These are phyloP conservation scores for Tetragonula clypearis DNA, from an alignment of 1,140 invertebrate genomes.

Conservation along the genomic window DNA sequence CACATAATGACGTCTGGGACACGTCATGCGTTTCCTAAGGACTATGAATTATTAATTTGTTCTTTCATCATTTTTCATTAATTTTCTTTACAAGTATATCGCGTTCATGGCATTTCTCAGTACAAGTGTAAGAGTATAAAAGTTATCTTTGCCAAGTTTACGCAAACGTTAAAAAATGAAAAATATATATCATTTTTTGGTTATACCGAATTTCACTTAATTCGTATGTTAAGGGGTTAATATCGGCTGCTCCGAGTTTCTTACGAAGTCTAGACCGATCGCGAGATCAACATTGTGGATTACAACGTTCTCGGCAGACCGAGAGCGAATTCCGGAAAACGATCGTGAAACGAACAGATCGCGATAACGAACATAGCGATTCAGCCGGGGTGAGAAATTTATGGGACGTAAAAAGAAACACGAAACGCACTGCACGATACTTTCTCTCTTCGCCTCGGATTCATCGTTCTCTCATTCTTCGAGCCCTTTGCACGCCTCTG, in stretches of 20 bases:
- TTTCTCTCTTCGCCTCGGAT: slow-evolving; percentile 6
- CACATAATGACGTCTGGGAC: too few species aligned
- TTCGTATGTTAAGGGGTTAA: too few species aligned
- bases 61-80: too few species aligned
- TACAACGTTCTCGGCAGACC: background rate
- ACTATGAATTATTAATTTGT: too few species aligned
- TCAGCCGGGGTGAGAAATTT: slow-evolving; percentile 42
- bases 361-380: slow-evolving; percentile 54
- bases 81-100: too few species aligned
- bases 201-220: too few species aligned
- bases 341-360: slow-evolving; percentile 35
- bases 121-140: too few species aligned
- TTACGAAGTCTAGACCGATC: background rate
- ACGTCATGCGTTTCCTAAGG: too few species aligned
- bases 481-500: background rate
- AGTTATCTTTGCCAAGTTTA: too few species aligned
- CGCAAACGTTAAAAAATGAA: too few species aligned
- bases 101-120: too few species aligned
- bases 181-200: too few species aligned
- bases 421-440: slow-evolving; percentile 6
- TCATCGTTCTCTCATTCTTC: background rate
- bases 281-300: background rate
- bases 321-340: background rate
- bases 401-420: slow-evolving; percentile 56
- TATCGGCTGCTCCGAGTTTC: background rate